A percentile compares a stretch with the other conserved stretches of the same genome.
These are phyloP conservation scores for Eupithecia inturbata DNA, from an alignment of 2,888 invertebrate species.

Conservation along the genomic window DNA sequence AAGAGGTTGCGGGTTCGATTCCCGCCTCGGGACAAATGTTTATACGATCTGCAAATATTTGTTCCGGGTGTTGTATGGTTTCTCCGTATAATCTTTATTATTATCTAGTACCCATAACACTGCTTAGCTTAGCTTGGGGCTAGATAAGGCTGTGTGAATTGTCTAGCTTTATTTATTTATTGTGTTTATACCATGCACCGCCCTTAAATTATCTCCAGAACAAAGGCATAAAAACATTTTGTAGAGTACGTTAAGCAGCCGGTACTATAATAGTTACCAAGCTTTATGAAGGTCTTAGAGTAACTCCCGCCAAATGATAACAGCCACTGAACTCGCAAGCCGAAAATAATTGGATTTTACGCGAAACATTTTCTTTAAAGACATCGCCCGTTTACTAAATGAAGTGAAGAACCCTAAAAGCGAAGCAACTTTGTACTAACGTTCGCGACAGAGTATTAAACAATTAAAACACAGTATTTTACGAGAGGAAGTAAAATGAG, in stretches of 20 bases:
- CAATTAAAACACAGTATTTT: conserved; percentile 32
- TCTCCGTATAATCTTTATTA: no score
- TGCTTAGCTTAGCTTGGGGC: no score
- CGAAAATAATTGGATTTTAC: conserved; percentile 17
- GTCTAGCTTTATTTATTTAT: no score
- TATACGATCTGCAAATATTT: no score
- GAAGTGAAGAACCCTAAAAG: conserved; percentile 22
- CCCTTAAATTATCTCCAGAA: background rate
- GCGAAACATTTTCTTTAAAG: conserved; percentile 16
- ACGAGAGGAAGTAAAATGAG: conserved; percentile 25
- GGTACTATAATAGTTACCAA: conserved; percentile 11
- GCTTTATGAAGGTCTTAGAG: conserved; percentile 10
- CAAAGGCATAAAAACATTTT: background rate
- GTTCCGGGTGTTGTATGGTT: no score
- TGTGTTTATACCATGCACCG: background rate
- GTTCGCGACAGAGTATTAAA: conserved; percentile 20
- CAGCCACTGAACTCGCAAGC: conserved; percentile 7
- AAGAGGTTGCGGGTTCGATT: no score
- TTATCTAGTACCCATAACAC: no score
- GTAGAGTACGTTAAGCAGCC: conserved; percentile 2
- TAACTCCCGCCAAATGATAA: conserved; percentile 12
- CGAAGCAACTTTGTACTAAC: conserved; percentile 21
- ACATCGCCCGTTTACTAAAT: conserved; percentile 18
- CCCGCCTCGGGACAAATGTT: no score
- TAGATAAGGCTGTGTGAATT: no score